Evolutionary conservation across 2,888 invertebrate species (phyloP), one percentile per base, ranked within the genome.

Genomic region (Lomographa bimaculata): DNA sequence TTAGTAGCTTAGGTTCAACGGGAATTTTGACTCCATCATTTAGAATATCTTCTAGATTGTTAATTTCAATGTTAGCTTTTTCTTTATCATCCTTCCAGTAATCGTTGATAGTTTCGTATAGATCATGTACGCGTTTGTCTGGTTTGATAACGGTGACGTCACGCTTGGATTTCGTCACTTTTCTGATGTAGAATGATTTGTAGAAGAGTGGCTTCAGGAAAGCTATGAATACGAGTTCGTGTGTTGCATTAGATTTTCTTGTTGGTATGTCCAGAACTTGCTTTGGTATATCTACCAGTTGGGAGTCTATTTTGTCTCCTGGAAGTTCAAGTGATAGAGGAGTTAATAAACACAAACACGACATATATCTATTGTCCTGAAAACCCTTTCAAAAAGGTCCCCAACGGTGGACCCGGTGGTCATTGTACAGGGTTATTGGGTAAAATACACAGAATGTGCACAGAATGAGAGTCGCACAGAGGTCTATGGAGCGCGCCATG

Each of bases 221-320:
- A 0, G 94, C 94, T n/a, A 90, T 59, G 67, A 97, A 97, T 0
- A 96, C 82, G 0, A 97, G 69, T 57, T 97, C 96, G 54, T 90
- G 86, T 0, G 84, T 90, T 0, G 96, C 94, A 1, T 54, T 65
- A 1, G 94, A 94, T 0, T 61, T 34, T 17, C 96, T 81, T 17
- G 93, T 94, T 0, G 85, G 83, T 17, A 96, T 90, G 0, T 76
- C 67, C 14, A 64, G 46, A 0, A 96, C 84, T 0, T 82, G 50
- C 0, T 76, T 61, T 0, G 94, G 90, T 42, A 97, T 84, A 0
- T 93, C 91, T 0, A 94, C 80, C 0, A 93, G 48, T 71, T 97
- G 92, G 25, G 90, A 71, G 0, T 90, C 79, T 0, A 96, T 72
- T 68, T 89, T 86, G 29, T 70, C 69, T 1, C 91, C 92, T 92